These are phyloP conservation scores for Etia nguti DNA, from an alignment of 2,113 vertebrate species.

Conservation along the genomic window DNA sequence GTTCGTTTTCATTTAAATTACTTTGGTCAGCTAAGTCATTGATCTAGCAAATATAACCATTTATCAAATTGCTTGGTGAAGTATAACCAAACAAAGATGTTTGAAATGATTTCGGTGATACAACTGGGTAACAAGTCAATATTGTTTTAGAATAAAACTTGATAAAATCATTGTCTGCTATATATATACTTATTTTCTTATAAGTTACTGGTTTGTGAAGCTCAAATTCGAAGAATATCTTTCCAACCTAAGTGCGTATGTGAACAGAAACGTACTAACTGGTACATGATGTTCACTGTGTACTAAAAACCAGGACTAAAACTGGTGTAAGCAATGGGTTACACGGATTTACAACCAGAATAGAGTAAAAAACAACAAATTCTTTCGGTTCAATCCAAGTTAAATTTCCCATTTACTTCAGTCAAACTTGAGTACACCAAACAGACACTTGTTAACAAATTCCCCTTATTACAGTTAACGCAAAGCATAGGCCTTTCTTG, in stretches of 20 bases:
- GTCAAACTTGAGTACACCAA: background rate
- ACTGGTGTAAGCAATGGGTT: background rate
- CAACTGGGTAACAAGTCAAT: background rate
- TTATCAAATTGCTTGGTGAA: background rate
- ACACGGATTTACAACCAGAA: background rate
- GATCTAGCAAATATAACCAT: background rate
- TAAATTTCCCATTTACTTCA: background rate
- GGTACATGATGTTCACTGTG: background rate
- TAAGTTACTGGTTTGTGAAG: background rate
- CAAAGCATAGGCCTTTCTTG: background rate
- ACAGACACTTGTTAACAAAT: background rate
- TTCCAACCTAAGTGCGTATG: background rate
- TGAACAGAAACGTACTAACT: background rate
- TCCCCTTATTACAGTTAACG: fast-evolving
- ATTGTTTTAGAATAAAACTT: background rate
- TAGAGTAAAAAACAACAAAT: background rate
- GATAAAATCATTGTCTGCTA: background rate
- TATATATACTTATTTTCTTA: background rate
- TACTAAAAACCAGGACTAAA: background rate
- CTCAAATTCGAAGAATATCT: background rate
- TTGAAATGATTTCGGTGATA: background rate
- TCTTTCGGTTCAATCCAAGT: background rate
- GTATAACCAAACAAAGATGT: background rate
- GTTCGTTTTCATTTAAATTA: background rate
- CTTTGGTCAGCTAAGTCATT: background rate